Evolutionary conservation across 2,797 vertebrate species (phyloP), one percentile per base, ranked within the genome.

Genomic region (Anguilla megastoma): DNA sequence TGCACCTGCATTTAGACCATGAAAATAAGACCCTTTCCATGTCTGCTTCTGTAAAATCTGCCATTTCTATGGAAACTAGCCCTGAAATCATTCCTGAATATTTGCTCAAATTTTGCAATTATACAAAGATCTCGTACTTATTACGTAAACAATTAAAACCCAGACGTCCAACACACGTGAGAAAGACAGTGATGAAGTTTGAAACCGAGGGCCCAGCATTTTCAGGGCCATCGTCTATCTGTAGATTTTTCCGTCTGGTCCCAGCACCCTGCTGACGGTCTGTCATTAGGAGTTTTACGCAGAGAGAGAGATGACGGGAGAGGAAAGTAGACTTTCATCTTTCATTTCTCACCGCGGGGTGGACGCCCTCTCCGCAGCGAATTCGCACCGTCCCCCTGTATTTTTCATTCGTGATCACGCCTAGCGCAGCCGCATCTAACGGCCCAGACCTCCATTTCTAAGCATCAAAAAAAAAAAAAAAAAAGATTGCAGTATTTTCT

Each of bases 171-270:
- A 33, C 74, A 41, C 74, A 16, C 74, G 41, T 14, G 24, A 71
- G 27, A 58, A 84, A 24, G 60, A 48, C 58, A 30, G 63, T 52
- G 60, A 87, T 54, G 21, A 84, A 84, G 80, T 84, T 56, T 84
- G 54, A 36, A 87, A 87, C 66, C 41, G 83, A 69, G 41, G 8
- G 6, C 30, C 30, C 63, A 69, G 69, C 41, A 84, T 30, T 82
- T 87, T 30, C 30, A 84, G 82, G 41, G 41, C 41, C 41, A 0
- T 45, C 41, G n/a, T 74, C 1, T n/a, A 18, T 74, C 82, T 87
- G 80, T 87, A 36, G 60, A 74, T 71, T 71, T 58, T 8, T 30
- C 48, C 12, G 48, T 87, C 58, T 54, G 87, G 82, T 24, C 63
- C 82, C n/a, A 54, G 21, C 41, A 16, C 60, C 16, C 18, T 16